These are phyloP conservation scores for Benthochromis sp. DNA, from an alignment of 2,113 vertebrate genomes.

Conservation along the genomic window DNA sequence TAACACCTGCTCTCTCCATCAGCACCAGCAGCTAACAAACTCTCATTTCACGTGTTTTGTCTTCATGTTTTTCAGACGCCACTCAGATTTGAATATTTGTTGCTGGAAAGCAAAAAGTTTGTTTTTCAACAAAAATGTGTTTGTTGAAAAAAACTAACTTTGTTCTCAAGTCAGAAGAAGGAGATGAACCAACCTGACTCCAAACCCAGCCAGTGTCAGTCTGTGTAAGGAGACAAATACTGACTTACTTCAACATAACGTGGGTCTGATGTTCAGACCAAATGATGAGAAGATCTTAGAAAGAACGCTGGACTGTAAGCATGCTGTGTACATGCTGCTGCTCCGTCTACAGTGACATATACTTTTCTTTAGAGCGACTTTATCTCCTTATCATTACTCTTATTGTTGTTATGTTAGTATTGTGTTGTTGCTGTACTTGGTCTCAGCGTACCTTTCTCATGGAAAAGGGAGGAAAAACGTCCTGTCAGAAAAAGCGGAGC, in stretches of 20 bases:
- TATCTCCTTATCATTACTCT: neutral
- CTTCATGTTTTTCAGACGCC: neutral
- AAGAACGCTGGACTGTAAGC: neutral
- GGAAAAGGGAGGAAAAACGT: neutral
- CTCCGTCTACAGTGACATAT: neutral
- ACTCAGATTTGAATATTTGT: neutral
- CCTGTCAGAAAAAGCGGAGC: neutral
- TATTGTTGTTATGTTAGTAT: neutral
- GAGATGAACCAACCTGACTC: neutral
- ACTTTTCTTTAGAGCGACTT: neutral
- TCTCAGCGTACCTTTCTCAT: neutral
- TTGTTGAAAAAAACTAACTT: neutral
- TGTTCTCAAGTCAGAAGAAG: neutral
- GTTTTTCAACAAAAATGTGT: neutral
- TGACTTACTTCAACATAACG: neutral
- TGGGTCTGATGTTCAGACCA: neutral
- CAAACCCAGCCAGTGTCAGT: neutral
- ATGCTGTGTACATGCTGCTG: neutral
- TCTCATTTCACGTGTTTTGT: neutral
- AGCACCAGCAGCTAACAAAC: neutral
- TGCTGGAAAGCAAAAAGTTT: neutral
- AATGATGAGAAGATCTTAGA: neutral
- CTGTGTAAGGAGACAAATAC: neutral
- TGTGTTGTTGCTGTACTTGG: neutral
- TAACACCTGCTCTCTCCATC: neutral